A percentile compares a stretch with the other conserved stretches of the same genome.
phyloP scores from a whole-genome alignment of 2,113 vertebrate genomes.

The Ptyas mucosa region DNA sequence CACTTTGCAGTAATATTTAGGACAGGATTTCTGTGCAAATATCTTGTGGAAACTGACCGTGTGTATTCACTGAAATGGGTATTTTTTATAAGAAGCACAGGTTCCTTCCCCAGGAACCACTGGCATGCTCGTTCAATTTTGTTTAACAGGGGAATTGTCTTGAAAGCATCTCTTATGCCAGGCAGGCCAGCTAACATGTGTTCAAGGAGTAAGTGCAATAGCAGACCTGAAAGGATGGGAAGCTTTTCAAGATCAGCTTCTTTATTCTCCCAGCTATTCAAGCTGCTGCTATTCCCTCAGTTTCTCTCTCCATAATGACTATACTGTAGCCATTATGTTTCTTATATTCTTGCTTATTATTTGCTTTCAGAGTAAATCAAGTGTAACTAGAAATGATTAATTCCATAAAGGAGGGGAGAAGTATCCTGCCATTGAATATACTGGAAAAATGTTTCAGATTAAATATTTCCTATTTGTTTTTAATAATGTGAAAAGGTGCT shows the following conservation, averaged over 20 bases:
- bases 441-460: background rate
- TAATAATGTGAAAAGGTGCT: constrained; percentile 60
- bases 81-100: background rate
- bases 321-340: background rate
- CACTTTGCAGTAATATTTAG: background rate
- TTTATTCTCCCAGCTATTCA: background rate
- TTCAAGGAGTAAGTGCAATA: background rate
- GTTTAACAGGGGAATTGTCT: background rate
- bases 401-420: background rate
- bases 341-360: background rate
- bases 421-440: background rate
- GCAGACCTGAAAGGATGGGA: background rate
- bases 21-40: background rate
- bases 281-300: background rate
- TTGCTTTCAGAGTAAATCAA: constrained; percentile 24
- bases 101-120: background rate
- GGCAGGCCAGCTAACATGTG: background rate
- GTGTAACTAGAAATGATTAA: constrained; percentile 19
- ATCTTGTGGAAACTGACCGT: background rate
- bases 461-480: constrained; percentile 40
- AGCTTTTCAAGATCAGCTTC: background rate
- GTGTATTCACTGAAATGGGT: background rate
- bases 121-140: background rate
- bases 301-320: background rate
- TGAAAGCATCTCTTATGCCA: background rate